Evolutionary conservation across 2,888 invertebrate species (phyloP).

Genomic region (Sycophila texana): DNA sequence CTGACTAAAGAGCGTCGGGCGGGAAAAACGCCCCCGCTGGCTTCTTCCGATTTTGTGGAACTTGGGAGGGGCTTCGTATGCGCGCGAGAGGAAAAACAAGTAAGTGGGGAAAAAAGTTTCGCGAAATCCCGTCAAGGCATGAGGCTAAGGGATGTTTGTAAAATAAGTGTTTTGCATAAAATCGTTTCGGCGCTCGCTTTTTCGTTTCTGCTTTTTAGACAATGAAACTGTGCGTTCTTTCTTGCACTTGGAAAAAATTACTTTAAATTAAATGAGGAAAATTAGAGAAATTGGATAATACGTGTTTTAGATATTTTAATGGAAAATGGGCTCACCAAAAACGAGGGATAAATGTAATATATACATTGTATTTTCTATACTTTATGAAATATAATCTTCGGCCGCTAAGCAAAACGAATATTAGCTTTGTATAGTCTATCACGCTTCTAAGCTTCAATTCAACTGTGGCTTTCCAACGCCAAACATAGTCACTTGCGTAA

Average conservation of each 20-base stretch:
- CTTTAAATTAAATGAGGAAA: too few relatives aligned
- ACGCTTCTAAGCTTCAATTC: constrained; percentile 30
- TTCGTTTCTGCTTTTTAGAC: too few relatives aligned
- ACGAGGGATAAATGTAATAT: background rate
- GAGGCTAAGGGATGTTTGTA: background rate
- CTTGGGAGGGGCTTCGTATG: constrained; percentile 10
- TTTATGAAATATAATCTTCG: background rate
- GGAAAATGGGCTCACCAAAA: background rate
- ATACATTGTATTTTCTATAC: background rate
- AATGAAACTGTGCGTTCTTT: background rate
- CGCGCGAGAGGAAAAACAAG: background rate
- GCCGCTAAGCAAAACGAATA: constrained; percentile 9
- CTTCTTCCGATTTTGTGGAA: constrained; percentile 38
- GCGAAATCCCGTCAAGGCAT: constrained; percentile 11
- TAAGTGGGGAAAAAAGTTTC: constrained; percentile 19
- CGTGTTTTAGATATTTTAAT: too few relatives aligned
- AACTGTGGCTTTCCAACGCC: constrained; percentile 26
- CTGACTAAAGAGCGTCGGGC: constrained; percentile 37
- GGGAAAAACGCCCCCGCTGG: constrained; percentile 13
- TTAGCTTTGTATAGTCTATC: constrained; percentile 33
- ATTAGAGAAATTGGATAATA: background rate
- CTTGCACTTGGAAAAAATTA: background rate
- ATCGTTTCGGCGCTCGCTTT: too few relatives aligned
- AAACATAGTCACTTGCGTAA: constrained; percentile 30
- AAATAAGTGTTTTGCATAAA: too few relatives aligned